phyloP scores from a whole-genome alignment of 1,140 invertebrate genomes.

The Saccostrea echinata region DNA sequence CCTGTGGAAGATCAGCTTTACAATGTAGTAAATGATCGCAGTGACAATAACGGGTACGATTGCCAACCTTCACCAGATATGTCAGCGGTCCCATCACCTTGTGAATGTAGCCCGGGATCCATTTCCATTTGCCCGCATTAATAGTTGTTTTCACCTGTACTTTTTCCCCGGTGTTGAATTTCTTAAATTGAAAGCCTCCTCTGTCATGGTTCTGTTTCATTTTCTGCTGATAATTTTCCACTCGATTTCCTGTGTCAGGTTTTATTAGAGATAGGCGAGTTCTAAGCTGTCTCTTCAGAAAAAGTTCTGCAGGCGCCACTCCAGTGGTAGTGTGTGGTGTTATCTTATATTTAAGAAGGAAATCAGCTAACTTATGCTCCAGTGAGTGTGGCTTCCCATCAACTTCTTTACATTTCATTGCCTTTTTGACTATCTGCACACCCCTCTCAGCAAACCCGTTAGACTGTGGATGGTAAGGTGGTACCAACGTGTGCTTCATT shows the following conservation, averaged over 20 bases:
- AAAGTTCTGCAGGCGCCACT: no score
- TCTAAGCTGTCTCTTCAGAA: no score
- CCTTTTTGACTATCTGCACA: slow-evolving; percentile 54
- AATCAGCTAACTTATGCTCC: no score
- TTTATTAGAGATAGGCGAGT: no score
- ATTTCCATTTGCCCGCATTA: not conserved
- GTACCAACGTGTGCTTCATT: slow-evolving; percentile 62
- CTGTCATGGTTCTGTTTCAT: not conserved
- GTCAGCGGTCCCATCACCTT: not conserved
- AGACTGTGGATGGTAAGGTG: slow-evolving; percentile 20
- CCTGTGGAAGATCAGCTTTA: no score
- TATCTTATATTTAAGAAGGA: no score
- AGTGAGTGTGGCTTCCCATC: slow-evolving; percentile 2
- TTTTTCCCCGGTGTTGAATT: no score
- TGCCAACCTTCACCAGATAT: not conserved
- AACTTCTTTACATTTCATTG: slow-evolving; percentile 22
- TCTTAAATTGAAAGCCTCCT: not conserved
- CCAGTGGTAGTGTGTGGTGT: no score
- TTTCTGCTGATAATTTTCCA: slow-evolving; percentile 23
- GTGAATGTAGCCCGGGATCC: not conserved
- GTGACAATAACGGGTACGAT: not conserved
- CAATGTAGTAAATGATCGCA: not conserved
- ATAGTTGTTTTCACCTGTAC: not conserved
- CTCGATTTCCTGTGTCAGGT: slow-evolving; percentile 1
- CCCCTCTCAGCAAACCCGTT: slow-evolving; percentile 55